Evolutionary conservation across 1,140 invertebrate genomes (phyloP), one percentile per base, ranked within the genome.

Genomic region (Heliconius melpomene): DNA sequence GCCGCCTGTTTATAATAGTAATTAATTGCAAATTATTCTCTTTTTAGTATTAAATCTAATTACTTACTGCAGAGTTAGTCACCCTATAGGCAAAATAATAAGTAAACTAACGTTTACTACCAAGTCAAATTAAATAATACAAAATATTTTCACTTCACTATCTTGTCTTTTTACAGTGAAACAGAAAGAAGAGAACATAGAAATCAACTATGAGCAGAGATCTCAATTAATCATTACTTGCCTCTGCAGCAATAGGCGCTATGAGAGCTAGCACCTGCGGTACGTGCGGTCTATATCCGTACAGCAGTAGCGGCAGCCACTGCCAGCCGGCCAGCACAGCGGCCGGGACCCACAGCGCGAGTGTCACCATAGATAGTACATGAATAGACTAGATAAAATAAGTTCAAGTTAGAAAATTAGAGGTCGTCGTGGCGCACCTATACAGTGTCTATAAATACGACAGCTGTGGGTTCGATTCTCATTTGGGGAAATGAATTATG

Each of bases 311-410:
- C 7, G 90, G 91, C n/a, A 92, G 72, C 88, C 90, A 93, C 78
- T 94, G 91, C 91, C 91, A 95, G 20, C 88, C 88, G 7, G 87
- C 85, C 75, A 94, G 77, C 23, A 95, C 75, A 1, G 88, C 93
- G 9, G 93, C 90, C 3, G 95, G 95, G 8, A 93, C 87, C 95
- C 95, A 95, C 38, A 95, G 81, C 18, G 93, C 87, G 78, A 94
- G 83, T 20, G 94, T 94, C 23, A 88, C 81, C 11, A 91, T 82
- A n/a, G 87, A 88, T 7, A 94, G 50, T 20, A 86, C 87, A 50
- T 94, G 90, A 7, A 93, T 84, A 84, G 90, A 94, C 94, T 95
- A 26, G 0, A 23, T 66, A n/a, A 29, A 66, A 5, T 13, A 29
- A 11, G 2, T 66, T 6, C 16, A 29, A 26, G 23, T 66, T 57